Percentiles rank a stretch among this genome's conserved stretches.
Conservation (phyloP, 1,140 invertebrate genomes). For the Hormaphis cornu region DNA sequence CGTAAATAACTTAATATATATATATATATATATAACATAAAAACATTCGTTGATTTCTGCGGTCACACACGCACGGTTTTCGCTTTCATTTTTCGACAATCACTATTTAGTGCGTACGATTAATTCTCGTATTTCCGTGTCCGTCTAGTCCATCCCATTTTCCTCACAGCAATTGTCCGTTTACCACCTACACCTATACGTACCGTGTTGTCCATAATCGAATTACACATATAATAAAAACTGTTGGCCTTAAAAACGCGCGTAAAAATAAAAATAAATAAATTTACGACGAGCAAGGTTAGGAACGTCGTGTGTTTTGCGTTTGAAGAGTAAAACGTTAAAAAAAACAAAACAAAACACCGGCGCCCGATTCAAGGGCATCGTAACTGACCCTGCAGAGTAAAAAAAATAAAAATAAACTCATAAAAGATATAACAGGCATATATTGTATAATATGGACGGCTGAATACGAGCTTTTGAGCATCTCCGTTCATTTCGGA, state of each 20-base stretch:
- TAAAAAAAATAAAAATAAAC: too few species aligned
- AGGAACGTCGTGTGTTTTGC: conserved; percentile 3
- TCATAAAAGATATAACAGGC: neutral
- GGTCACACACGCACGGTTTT: neutral
- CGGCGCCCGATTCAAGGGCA: conserved; percentile 23
- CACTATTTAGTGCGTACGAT: too few species aligned
- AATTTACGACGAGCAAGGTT: conserved; percentile 25
- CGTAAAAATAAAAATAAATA: neutral
- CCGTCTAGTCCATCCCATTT: too few species aligned
- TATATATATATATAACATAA: too few species aligned
- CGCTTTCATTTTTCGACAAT: too few species aligned
- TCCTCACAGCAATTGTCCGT: too few species aligned
- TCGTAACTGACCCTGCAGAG: conserved; percentile 1
- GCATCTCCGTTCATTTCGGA: conserved; percentile 2
- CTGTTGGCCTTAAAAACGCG: neutral
- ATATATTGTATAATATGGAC: conserved; percentile 1
- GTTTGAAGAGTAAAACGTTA: conserved; percentile 12
- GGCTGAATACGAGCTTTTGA: neutral
- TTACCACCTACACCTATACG: neutral
- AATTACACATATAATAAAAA: too few species aligned
- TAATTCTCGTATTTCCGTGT: too few species aligned
- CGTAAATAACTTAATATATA: too few species aligned
- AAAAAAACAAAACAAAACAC: conserved; percentile 16
- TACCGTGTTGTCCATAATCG: conserved; percentile 1
- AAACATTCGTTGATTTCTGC: neutral